phyloP scores from a whole-genome alignment of 2,888 invertebrate species.

The Ornithoptera alexandrae region DNA sequence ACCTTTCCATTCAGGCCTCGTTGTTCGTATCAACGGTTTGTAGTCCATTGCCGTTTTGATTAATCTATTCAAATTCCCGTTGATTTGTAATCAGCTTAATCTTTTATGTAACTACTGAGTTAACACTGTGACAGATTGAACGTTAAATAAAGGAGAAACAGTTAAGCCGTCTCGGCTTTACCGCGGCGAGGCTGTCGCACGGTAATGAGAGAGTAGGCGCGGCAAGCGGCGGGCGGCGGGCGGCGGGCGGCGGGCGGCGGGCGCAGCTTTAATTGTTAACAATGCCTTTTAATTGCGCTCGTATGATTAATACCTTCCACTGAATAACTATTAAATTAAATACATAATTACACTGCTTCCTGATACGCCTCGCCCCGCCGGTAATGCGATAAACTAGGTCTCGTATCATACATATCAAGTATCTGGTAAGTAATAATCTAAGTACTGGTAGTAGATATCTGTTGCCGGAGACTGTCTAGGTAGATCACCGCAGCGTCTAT shows the following conservation, averaged over 20 bases:
- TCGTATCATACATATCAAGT: too few relatives aligned
- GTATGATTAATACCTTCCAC: slow-evolving; percentile 6
- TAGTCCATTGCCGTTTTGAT: too few relatives aligned
- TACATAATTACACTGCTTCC: background rate
- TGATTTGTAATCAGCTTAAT: slow-evolving; percentile 4
- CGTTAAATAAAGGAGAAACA: background rate
- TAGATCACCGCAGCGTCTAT: too few relatives aligned
- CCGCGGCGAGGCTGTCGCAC: background rate
- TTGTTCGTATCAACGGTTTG: too few relatives aligned
- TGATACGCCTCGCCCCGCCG: background rate
- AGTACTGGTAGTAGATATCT: too few relatives aligned
- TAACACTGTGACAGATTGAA: slow-evolving; percentile 11
- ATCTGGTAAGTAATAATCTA: too few relatives aligned
- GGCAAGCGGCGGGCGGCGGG: background rate
- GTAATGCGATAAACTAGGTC: too few relatives aligned
- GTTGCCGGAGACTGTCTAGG: too few relatives aligned
- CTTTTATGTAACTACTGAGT: background rate
- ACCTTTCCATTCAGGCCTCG: too few relatives aligned
- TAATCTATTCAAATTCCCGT: too few relatives aligned
- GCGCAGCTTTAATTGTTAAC: background rate
- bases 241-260: too few relatives aligned
- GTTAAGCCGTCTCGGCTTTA: slow-evolving; percentile 3
- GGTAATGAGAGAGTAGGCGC: slow-evolving; percentile 7
- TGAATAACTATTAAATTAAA: background rate
- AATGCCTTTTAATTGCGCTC: slow-evolving; percentile 2